Percentiles rank a stretch among this genome's conserved stretches.
phyloP scores from a whole-genome alignment of 2,797 vertebrate genomes.

The Eptatretus atami region DNA sequence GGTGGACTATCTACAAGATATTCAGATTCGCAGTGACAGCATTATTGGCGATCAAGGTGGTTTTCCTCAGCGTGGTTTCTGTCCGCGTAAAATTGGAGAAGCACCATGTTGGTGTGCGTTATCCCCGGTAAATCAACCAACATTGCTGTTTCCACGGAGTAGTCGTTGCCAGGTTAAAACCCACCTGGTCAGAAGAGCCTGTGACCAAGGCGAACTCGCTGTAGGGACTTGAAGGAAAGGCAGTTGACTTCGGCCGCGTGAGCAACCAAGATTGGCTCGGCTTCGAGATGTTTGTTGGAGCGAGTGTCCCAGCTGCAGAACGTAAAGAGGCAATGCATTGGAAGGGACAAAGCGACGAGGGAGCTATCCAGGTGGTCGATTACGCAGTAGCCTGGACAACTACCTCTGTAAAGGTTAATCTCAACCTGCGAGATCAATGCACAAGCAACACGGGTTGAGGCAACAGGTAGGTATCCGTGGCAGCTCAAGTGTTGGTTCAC shows the following conservation, averaged over 20 bases:
- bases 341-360: too few species aligned
- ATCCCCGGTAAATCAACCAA: constrained; percentile 32
- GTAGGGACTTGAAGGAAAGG: constrained; percentile 62
- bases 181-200: constrained; percentile 64
- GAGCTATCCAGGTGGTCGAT: too few species aligned
- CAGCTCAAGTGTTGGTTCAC: too few species aligned
- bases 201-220: constrained; percentile 74
- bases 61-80: too few species aligned
- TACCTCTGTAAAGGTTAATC: too few species aligned
- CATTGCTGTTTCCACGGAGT: constrained; percentile 12
- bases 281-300: constrained; percentile 45
- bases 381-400: too few species aligned
- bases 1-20: too few species aligned
- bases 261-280: constrained; percentile 46
- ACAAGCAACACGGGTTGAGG: neutral
- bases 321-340: constrained; percentile 8
- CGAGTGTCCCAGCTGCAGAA: constrained; percentile 42
- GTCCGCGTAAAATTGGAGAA: too few species aligned
- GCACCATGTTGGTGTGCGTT: too few species aligned
- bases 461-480: too few species aligned
- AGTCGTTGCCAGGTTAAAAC: neutral
- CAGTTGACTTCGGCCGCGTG: constrained; percentile 68
- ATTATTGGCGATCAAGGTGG: too few species aligned
- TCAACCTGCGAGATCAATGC: neutral
- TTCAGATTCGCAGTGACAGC: too few species aligned